Evolutionary conservation across 23 tunicate genomes (phyloP).

Genomic region (Oikopleura vanhoeffeni): DNA sequence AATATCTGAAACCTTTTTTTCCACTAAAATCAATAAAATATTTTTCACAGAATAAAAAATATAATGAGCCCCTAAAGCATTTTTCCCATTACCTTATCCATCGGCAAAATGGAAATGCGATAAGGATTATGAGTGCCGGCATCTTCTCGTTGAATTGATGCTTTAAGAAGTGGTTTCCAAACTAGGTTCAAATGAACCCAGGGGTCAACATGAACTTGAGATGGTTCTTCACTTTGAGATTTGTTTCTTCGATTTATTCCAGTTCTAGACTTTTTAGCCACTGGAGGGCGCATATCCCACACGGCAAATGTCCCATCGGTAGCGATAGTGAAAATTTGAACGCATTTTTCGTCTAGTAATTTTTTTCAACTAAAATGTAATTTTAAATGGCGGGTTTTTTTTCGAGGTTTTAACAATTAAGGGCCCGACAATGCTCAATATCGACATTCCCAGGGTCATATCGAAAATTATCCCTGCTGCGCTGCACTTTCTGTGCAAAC

Average conservation of each 20-base stretch:
- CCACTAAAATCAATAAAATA: not conserved
- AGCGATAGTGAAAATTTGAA: constrained; percentile 53
- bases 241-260: not conserved
- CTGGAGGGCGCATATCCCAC: constrained; percentile 67
- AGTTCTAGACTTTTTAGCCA: not conserved
- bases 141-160: not conserved
- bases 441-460: too few relatives aligned
- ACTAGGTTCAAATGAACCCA: constrained; percentile 33
- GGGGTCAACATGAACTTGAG: not conserved
- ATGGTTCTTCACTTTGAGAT: not conserved
- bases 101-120: too few relatives aligned
- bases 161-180: constrained; percentile 52
- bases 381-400: too few relatives aligned
- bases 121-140: not conserved
- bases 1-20: constrained; percentile 21
- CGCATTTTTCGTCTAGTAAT: constrained; percentile 26
- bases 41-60: not conserved
- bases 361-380: too few relatives aligned
- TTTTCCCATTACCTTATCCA: too few relatives aligned
- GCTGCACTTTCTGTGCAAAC: too few relatives aligned
- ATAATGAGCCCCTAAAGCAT: not conserved
- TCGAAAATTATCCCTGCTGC: too few relatives aligned
- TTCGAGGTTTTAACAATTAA: too few relatives aligned
- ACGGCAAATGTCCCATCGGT: constrained; percentile 51
- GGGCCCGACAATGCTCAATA: too few relatives aligned